Base-by-base conservation (phyloP, 2,888 invertebrate species). In the Ennomos quercinarius region DNA sequence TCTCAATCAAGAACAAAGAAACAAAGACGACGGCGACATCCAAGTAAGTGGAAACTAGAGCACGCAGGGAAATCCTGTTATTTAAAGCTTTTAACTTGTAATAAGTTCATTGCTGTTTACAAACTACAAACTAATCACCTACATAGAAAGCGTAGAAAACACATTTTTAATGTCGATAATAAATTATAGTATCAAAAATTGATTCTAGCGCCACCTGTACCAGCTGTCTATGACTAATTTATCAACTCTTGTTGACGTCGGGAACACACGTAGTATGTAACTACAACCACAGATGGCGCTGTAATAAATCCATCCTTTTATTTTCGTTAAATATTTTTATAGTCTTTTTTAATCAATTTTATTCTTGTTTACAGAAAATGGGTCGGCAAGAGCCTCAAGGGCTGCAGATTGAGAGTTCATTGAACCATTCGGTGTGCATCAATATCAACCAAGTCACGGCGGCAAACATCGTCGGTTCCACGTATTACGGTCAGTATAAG, bases 1-100 rank as follows among this genome's bases (percentile, higher is more conserved):
- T 78, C 78, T 94, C 42, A 93, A 88, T 68, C 93, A 93, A 75
- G 93, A 93, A 71, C 93, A 89, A 78, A 82, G 76, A 56, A 86
- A 81, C 71, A 86, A 84, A 70, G 87, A 86, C 67, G 81, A 66
- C 68, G 83, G 80, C 68, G 87, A 89, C 57, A 75, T 75, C 57
- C 83, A 85, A 74, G 89, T 89, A 63, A 78, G 78, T 77, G 57
- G 46, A 11, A 43, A 44, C 4, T 11, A 36, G 43, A 13, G 38
- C 47, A 46, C 17, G 27, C 34, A 34, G 2, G 17, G 17, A 39
- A 49, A 36, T 27, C 27, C 27, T 27, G 27, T 27, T 27, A 27
- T 4, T 1, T 27, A 27, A 27, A 27, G 5, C 27, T 27, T 27
- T 4, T 27, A 6, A 17, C 17, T 17, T 17, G 4, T n/a, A n/a